A percentile compares a stretch with the other conserved stretches of the same genome.
Evolutionary conservation across 2,113 vertebrate species (phyloP).

Genomic region (Macaca nemestrina): DNA sequence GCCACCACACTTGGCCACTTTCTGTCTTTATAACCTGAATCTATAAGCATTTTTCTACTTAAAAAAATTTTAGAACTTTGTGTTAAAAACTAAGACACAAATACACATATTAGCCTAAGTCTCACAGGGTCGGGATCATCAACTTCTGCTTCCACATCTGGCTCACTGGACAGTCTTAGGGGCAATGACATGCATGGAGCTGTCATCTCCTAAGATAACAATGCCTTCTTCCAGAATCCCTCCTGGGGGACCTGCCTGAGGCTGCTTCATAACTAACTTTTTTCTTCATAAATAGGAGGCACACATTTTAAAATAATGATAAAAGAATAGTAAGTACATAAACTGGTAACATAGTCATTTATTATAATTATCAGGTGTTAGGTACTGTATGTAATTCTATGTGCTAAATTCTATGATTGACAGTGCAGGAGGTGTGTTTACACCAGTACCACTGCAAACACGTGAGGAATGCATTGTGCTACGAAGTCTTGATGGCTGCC

Average conservation of each 20-base stretch:
- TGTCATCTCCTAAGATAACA: not conserved
- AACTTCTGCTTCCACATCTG: not conserved
- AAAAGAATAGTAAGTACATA: not conserved
- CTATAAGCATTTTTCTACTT: not conserved
- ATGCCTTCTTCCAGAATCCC: not conserved
- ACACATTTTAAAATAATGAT: not conserved
- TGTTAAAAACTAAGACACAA: not conserved
- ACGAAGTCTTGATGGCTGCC: not conserved
- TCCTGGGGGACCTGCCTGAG: not conserved
- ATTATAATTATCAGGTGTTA: not conserved
- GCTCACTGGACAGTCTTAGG: not conserved
- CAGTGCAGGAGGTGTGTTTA: not conserved
- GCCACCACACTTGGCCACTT: not conserved
- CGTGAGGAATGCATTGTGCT: not conserved
- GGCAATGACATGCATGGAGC: not conserved
- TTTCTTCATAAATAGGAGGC: not conserved
- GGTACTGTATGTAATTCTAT: not conserved
- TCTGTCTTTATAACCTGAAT: not conserved
- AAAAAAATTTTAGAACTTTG: not conserved
- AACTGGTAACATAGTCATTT: not conserved
- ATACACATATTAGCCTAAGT: not conserved
- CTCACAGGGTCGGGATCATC: not conserved
- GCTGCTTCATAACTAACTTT: not conserved
- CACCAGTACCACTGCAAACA: not conserved
- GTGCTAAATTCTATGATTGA: not conserved